Evolutionary conservation across 2,113 vertebrate species (phyloP).

Genomic region (Psammodynastes pulverulentus): DNA sequence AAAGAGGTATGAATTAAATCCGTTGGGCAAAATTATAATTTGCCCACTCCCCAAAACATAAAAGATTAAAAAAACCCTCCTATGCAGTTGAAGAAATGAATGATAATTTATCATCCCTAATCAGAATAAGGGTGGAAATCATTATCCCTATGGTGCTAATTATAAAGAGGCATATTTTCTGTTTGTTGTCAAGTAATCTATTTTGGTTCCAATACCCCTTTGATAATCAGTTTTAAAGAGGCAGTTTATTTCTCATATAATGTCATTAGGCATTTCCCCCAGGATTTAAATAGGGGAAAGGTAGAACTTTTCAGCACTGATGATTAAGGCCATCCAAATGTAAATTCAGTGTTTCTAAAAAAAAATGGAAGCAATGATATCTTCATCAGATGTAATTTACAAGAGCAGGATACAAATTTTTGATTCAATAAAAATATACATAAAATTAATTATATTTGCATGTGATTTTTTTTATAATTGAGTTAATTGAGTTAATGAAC

Average conservation of each 20-base stretch:
- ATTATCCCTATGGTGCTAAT: background rate
- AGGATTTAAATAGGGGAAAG: background rate
- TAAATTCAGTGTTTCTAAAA: background rate
- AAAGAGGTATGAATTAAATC: background rate
- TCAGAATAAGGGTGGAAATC: background rate
- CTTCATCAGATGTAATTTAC: background rate
- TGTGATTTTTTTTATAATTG: background rate
- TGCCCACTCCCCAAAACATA: background rate
- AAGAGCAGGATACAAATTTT: background rate
- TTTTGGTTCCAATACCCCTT: background rate
- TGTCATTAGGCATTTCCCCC: background rate
- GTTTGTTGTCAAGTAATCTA: background rate
- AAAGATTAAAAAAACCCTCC: background rate
- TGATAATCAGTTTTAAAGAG: background rate
- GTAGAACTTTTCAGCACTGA: background rate
- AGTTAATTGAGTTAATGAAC: background rate
- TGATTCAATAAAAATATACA: background rate
- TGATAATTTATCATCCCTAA: background rate
- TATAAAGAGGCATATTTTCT: background rate
- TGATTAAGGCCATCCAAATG: background rate
- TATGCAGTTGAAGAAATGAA: background rate
- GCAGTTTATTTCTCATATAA: background rate
- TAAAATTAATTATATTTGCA: background rate
- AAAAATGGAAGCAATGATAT: background rate
- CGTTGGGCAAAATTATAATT: background rate